phyloP scores from a whole-genome alignment of 2,113 vertebrate species.

The Glaucidium brasilianum region DNA sequence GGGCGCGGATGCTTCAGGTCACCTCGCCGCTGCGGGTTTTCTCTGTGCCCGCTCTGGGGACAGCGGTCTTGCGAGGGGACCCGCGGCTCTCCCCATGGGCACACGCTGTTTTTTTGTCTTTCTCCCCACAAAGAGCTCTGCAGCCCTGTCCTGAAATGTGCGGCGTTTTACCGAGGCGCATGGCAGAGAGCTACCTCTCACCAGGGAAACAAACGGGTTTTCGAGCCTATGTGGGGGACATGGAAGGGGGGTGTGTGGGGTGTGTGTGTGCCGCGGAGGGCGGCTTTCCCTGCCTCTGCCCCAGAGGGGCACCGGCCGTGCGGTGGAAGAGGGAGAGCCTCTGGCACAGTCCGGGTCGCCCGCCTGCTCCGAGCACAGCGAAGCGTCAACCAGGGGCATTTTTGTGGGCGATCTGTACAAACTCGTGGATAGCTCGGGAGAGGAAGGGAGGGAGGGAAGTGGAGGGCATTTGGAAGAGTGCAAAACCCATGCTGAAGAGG shows the following conservation, averaged over 20 bases:
- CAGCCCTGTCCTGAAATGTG: background rate
- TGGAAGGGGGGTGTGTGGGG: too few relatives aligned
- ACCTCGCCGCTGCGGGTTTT: background rate
- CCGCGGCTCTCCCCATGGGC: background rate
- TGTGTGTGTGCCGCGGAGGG: too few relatives aligned
- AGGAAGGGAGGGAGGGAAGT: background rate
- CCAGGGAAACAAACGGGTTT: background rate
- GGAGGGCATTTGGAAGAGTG: background rate
- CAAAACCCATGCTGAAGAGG: background rate
- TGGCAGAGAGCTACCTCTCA: background rate
- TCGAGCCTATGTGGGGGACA: background rate
- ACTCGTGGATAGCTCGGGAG: background rate
- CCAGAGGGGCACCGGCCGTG: background rate
- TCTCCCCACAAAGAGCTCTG: background rate
- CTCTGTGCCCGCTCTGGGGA: background rate
- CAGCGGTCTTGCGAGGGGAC: background rate
- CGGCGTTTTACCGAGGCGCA: background rate
- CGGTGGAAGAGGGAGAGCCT: background rate
- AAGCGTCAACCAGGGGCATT: background rate
- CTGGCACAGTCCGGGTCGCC: background rate
- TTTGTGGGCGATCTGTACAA: background rate
- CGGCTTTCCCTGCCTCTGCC: background rate
- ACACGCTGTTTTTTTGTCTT: background rate
- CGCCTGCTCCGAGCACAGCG: background rate
- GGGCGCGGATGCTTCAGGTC: background rate